Evolutionary conservation across 2,797 vertebrate species (phyloP).

Genomic region (Eleutherodactylus coqui): DNA sequence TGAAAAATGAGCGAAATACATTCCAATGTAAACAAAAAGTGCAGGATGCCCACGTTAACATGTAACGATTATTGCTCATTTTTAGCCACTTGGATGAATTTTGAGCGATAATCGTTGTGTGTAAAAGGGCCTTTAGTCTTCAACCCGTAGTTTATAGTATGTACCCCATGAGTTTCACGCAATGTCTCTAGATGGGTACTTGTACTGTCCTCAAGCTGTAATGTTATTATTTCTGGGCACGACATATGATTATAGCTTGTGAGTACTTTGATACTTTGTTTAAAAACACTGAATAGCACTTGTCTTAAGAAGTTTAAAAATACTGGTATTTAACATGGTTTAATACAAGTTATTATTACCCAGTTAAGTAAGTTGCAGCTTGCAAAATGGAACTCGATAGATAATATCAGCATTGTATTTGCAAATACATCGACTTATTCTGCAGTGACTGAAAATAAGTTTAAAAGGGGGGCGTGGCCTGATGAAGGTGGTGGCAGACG

Average conservation of each 20-base stretch:
- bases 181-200: too few relatives aligned
- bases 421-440: conserved; percentile 62
- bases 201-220: neutral
- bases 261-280: neutral
- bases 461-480: too few relatives aligned
- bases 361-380: conserved; percentile 63
- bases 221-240: neutral
- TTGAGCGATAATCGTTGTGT: too few relatives aligned
- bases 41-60: too few relatives aligned
- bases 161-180: too few relatives aligned
- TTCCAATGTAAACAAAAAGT: too few relatives aligned
- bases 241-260: neutral
- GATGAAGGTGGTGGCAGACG: too few relatives aligned
- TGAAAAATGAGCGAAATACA: too few relatives aligned
- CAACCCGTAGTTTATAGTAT: too few relatives aligned
- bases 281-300: neutral
- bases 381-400: conserved; percentile 65
- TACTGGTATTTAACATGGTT: neutral
- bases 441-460: conserved; percentile 65
- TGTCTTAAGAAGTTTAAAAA: neutral
- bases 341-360: neutral
- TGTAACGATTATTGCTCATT: too few relatives aligned
- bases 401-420: conserved; percentile 65
- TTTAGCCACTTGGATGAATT: too few relatives aligned
- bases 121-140: too few relatives aligned